Evolutionary conservation across 2,113 vertebrate species (phyloP).

Genomic region (Hirundichthys speculiger): DNA sequence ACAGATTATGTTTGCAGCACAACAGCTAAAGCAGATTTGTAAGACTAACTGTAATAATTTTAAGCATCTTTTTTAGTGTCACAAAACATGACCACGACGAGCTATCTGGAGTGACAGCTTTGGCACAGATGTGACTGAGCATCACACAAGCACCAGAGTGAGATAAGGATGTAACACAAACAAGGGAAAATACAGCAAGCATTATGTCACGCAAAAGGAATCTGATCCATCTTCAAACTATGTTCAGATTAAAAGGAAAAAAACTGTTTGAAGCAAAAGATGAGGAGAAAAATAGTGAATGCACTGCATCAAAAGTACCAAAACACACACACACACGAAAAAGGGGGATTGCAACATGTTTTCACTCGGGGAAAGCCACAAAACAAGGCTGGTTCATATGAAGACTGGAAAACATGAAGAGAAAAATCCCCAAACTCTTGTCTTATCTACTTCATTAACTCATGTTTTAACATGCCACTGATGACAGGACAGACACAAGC

Average conservation of each 20-base stretch:
- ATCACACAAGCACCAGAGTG: slow-evolving; percentile 7
- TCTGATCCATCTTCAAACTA: too few species aligned
- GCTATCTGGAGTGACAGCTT: slow-evolving; percentile 42
- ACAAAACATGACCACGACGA: slow-evolving; percentile 39
- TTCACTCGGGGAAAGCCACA: slow-evolving; percentile 19
- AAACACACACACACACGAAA: too few species aligned
- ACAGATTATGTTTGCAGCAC: slow-evolving; percentile 72
- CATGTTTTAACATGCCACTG: slow-evolving; percentile 6
- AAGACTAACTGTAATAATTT: slow-evolving; percentile 59
- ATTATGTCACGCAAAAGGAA: too few species aligned
- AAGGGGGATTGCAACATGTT: too few species aligned
- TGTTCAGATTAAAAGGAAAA: too few species aligned
- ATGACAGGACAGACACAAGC: slow-evolving; percentile 8
- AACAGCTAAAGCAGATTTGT: slow-evolving; percentile 75
- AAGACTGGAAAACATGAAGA: not conserved
- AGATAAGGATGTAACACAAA: slow-evolving; percentile 23
- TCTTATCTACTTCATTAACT: slow-evolving; percentile 7
- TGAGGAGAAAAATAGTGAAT: not conserved
- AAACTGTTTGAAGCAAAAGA: too few species aligned
- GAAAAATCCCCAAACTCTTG: not conserved
- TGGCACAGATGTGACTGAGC: slow-evolving; percentile 33
- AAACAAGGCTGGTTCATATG: not conserved
- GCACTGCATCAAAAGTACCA: too few species aligned
- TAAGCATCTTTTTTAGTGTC: slow-evolving; percentile 46
- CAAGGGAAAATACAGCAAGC: too few species aligned